Base-by-base conservation (phyloP, 2,888 invertebrate species). In the Pandemis corylana region DNA sequence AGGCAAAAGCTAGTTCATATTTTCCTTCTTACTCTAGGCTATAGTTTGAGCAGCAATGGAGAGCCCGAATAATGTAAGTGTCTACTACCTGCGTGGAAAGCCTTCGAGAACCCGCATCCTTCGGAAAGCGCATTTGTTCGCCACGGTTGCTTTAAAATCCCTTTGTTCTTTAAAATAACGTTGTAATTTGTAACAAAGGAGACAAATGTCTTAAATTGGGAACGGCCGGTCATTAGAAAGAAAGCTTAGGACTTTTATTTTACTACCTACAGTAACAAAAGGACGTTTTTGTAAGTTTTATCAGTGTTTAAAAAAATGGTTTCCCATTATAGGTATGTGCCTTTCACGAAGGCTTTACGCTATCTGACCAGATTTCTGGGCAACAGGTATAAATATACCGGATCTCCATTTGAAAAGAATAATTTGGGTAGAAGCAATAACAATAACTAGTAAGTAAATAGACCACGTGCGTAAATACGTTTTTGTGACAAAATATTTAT, bases 71-170 rank as follows among this genome's bases (percentile, higher is more conserved):
- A 68, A 68, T 68, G 68, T 68, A 68, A 68, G 68, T 59, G 68
- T 67, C 68, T 41, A 59, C 69, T 74, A 74, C 74, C 74, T 74
- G 74, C 74, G 46, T 51, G 67, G 53, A 59, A 56, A 68, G 62
- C 12, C 70, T 36, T 62, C 28, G 28, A 28, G 51, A 59, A 49
- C 61, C 49, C 49, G 59, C 6, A 59, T 74, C 65, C 73, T 28
- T 63, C 42, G 65, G 20, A 42, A 41, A 41, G 51, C 28, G 41
- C 53, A 53, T 53, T 20, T 53, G 67, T 42, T 67, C 51, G 65
- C 73, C 63, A 41, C 63, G 49, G 44, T 69, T 70, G 69, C 65
- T 65, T 74, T 66, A 64, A 46, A 41, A 20, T 13, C 15, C 65
- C 61, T 65, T 74, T 61, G 69, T 72, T 68, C 69, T 70, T 65